Conservation (phyloP, 2,113 vertebrate genomes). For the Sylvietta virens region DNA sequence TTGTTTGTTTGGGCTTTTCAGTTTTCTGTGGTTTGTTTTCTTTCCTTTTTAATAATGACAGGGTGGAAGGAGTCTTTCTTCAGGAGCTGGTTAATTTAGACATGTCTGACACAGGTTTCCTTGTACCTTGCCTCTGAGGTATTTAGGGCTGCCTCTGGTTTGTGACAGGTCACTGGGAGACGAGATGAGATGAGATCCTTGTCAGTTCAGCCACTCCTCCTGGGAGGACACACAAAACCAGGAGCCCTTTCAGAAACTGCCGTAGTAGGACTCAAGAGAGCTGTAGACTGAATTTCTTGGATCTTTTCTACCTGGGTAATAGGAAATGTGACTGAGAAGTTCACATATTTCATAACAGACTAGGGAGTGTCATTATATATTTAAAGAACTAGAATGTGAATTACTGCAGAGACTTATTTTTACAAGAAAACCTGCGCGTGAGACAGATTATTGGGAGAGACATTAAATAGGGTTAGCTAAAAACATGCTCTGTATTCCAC, state of each 20-base stretch:
- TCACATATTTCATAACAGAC: not conserved
- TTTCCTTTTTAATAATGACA: not conserved
- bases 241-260: not conserved
- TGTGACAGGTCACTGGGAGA: not conserved
- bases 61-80: not conserved
- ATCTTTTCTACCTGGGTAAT: not conserved
- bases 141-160: not conserved
- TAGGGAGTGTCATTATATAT: not conserved
- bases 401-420: not conserved
- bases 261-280: not conserved
- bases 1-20: rapidly evolving
- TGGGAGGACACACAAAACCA: not conserved
- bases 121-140: not conserved
- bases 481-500: not conserved
- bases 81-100: not conserved
- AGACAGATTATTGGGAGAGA: not conserved
- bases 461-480: not conserved
- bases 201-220: not conserved
- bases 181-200: not conserved
- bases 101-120: not conserved
- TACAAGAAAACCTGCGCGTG: not conserved
- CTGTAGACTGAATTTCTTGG: not conserved
- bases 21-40: not conserved
- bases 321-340: not conserved
- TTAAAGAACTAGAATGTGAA: not conserved